Evolutionary conservation across 2,888 invertebrate genomes (phyloP).

Genomic region (Empis livida): DNA sequence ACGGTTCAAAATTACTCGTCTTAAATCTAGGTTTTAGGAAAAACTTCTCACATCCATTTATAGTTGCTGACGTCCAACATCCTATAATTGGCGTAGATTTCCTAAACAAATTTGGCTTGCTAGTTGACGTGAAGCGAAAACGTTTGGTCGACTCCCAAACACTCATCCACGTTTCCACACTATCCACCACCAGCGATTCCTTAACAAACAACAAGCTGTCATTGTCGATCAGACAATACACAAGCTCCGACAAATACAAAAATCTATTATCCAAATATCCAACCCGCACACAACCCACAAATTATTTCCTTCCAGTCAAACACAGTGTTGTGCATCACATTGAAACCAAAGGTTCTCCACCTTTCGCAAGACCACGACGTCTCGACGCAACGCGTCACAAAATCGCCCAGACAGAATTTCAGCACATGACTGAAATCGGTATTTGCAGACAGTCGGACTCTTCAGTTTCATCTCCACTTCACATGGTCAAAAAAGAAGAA

Average conservation of each 20-base stretch:
- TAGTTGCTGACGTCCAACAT: neutral
- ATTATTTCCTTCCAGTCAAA: neutral
- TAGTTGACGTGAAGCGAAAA: neutral
- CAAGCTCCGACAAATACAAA: neutral
- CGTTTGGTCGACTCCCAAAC: neutral
- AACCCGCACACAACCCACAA: neutral
- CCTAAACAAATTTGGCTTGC: neutral
- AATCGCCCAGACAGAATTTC: neutral
- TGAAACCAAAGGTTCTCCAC: constrained; percentile 13
- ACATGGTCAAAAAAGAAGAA: too few relatives aligned
- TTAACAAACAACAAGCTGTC: neutral
- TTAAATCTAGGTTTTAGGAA: neutral
- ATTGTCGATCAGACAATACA: neutral
- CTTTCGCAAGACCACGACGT: neutral
- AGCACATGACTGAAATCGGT: neutral
- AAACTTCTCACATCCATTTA: neutral
- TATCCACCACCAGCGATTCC: neutral
- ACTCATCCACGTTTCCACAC: neutral
- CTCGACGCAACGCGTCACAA: neutral
- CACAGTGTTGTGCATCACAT: constrained; percentile 1
- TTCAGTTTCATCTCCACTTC: neutral
- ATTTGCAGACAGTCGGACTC: neutral
- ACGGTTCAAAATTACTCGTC: neutral
- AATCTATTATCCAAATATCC: neutral
- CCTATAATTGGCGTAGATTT: neutral